Base-by-base conservation (phyloP, 2,888 invertebrate species). In the Cerastoderma edule region DNA sequence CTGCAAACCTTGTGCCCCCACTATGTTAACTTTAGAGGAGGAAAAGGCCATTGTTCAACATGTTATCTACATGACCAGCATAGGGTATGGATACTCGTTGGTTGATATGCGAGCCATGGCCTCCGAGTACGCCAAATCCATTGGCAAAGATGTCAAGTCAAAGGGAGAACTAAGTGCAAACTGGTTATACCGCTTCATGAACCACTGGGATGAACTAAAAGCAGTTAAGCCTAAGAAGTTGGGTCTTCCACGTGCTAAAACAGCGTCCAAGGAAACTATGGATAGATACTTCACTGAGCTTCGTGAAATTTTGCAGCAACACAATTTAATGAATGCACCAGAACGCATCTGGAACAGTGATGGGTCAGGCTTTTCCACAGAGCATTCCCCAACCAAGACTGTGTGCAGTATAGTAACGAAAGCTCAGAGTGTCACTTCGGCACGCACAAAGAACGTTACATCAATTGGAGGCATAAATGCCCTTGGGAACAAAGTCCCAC, bases 101-200 rank as follows among this genome's bases (percentile, higher is more conserved):
- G 28, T 10, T 19, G 30, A 67, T 16, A 60, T 78, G 1, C 54
- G 68, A 54, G 28, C 53, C 27, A 68, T 75, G 53, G 78, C 75
- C n/a, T n/a, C 33, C 2, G 78, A 71, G 27, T 75, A 28, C 56
- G 64, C 63, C 28, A 57, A 19, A 16, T 67, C 56, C 10, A 13
- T 73, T 27, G 70, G 70, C 4, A 78, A 78, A 28, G 22, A 8
- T 3, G 68, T 67, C 0, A 75, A 68, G 50, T 44, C 66, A 24
- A 60, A 63, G 27, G 54, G 67, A 22, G 35, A 32, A 4, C 57
- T 81, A 6, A 71, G 73, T 44, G 56, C 74, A 24, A 33, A 33
- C 27, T 83, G 83, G 78, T 72, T 80, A 53, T 75, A 78, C 73
- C 32, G 67, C 0, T 72, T 83, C 28, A 19, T 75, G 22, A 68